Evolutionary conservation across 2,888 invertebrate genomes (phyloP).

Genomic region (Crepidodera aurea): DNA sequence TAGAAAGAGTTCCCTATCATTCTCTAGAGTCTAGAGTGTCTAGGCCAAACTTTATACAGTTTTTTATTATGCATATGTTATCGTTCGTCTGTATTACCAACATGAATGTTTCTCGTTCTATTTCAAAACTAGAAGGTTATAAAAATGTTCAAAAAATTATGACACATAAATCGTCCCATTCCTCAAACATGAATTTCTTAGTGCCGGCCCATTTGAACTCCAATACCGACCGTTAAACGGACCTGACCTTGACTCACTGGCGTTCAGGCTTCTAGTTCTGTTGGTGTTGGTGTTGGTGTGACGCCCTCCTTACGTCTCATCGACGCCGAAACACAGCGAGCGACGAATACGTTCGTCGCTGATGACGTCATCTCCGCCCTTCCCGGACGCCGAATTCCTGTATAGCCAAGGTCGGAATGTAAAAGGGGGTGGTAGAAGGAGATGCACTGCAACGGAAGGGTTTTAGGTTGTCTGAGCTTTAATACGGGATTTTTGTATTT

Average conservation of each 20-base stretch:
- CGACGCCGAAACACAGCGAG: slow-evolving; percentile 6
- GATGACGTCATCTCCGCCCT: slow-evolving; percentile 26
- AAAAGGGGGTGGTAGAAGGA: background rate
- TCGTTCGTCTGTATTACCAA: no score
- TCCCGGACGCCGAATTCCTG: background rate
- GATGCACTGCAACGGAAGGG: background rate
- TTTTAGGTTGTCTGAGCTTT: background rate
- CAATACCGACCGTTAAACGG: background rate
- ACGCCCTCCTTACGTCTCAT: slow-evolving; percentile 13
- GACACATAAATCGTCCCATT: no score
- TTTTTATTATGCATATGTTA: no score
- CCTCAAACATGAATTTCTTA: no score
- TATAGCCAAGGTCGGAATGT: background rate
- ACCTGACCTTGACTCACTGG: slow-evolving; percentile 25
- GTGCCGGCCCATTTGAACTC: background rate
- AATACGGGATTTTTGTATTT: background rate
- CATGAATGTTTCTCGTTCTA: no score
- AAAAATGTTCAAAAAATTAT: no score
- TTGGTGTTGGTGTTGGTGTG: background rate
- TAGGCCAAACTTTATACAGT: no score
- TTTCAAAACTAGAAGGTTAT: no score
- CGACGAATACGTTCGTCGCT: slow-evolving; percentile 11
- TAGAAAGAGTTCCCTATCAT: no score
- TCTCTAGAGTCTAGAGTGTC: no score
- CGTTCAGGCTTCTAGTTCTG: slow-evolving; percentile 6